Evolutionary conservation across 1,140 invertebrate species (phyloP).

Genomic region (Drosophila baimaii): DNA sequence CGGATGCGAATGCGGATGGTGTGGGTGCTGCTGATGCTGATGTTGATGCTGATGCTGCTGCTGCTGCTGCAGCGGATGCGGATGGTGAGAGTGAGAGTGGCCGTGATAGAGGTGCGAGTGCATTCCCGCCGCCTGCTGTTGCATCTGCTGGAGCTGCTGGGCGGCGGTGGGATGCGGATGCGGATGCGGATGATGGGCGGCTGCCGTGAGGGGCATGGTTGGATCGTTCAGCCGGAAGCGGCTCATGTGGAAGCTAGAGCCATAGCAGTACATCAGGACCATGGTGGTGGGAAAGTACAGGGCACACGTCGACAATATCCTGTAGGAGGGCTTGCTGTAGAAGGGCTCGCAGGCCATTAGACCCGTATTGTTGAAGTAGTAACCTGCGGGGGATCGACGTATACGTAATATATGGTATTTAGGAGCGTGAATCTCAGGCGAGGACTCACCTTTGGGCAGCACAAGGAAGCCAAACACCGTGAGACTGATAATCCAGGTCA

Average conservation of each 20-base stretch:
- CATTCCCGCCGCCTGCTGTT: conserved; percentile 38
- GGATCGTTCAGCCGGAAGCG: conserved; percentile 89
- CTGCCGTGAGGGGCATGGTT: conserved; percentile 83
- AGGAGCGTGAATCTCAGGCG: conserved; percentile 2
- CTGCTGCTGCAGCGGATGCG: conserved; percentile 36
- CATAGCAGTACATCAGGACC: conserved; percentile 95
- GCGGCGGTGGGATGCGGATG: conserved; percentile 64
- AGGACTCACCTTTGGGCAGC: conserved; percentile 87
- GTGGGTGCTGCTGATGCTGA: conserved; percentile 51
- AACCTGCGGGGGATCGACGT: conserved; percentile 85
- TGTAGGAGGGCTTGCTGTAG: conserved; percentile 89
- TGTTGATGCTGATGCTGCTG: conserved; percentile 37
- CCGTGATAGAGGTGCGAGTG: conserved; percentile 58
- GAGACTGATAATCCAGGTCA: conserved; percentile 92
- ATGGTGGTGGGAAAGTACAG: conserved; percentile 95
- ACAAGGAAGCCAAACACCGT: conserved; percentile 92
- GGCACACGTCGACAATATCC: conserved; percentile 92
- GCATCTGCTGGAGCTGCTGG: conserved; percentile 50
- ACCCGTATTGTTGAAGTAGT: conserved; percentile 93
- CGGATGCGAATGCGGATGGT: conserved; percentile 53
- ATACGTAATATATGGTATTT: conserved; percentile 20
- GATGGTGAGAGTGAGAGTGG: conserved; percentile 58
- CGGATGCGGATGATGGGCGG: conserved; percentile 77
- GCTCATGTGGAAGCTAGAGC: conserved; percentile 93
- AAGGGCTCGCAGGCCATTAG: conserved; percentile 94